Conservation (phyloP, 2,888 invertebrate genomes). For the Acanthococcus lagerstroemiae region DNA sequence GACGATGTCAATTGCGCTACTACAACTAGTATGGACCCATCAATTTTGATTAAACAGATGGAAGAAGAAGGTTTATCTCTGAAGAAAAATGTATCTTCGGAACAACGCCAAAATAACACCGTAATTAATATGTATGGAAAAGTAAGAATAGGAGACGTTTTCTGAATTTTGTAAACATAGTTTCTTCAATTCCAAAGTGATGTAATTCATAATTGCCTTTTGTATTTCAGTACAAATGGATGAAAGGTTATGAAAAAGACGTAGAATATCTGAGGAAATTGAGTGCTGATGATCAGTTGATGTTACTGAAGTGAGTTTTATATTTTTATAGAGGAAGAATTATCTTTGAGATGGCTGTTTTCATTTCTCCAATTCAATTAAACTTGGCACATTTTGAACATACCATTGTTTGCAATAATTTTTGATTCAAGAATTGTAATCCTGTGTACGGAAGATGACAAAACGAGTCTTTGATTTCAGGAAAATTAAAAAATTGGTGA, state of each 20-base stretch:
- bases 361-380: background rate
- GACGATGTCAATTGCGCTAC: conserved; percentile 42
- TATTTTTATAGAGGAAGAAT: background rate
- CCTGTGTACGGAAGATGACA: no score
- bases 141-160: background rate
- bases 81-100: conserved; percentile 56
- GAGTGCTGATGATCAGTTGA: conserved; percentile 12
- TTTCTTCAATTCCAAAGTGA: no score
- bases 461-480: no score
- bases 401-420: no score
- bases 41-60: conserved; percentile 69
- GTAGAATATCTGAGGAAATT: conserved; percentile 11
- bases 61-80: conserved; percentile 81
- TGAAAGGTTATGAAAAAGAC: conserved; percentile 26
- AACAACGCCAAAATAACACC: conserved; percentile 41
- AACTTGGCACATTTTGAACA: no score
- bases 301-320: conserved; percentile 15
- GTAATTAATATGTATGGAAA: conserved; percentile 35
- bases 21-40: conserved; percentile 32
- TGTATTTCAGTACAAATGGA: background rate
- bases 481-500: no score
- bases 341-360: background rate
- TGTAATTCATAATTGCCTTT: background rate
- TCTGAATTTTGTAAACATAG: no score
- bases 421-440: no score